Evolutionary conservation across 2,797 vertebrate genomes (phyloP), one percentile per base, ranked within the genome.

Genomic region (Poecilia wingei): DNA sequence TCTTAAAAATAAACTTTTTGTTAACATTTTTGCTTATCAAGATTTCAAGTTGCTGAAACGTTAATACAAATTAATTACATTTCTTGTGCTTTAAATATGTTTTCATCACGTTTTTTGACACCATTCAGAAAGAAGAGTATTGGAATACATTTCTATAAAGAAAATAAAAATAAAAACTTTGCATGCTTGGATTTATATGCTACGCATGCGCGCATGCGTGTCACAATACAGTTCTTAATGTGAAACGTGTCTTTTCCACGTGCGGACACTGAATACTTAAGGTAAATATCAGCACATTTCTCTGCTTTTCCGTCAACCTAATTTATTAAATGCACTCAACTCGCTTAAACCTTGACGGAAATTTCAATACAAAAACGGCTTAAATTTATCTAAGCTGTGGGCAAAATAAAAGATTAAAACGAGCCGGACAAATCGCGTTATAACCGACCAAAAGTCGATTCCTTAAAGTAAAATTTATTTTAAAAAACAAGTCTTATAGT

Each of bases 321-420:
- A 86, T 80, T 80, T 69, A 13, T 70, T 2, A 0, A 5, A 70
- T 4, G 2, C 66, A 72, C 80, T 73, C 86, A 89, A 90, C 82
- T 77, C 76, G 86, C 79, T 90, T 89, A 92, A 72, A 49, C 13
- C 79, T 76, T 89, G 85, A 91, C 86, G 83, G 68, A 91, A 87
- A 87, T 83, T 75, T 80, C 73, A 75, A 13, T 43, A 77, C 25
- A 79, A 79, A 80, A 81, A 91, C n/a, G 61, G 89, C 83, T 93
- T 91, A 87, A 81, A 89, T 85, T 85, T 89, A 92, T 92, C 88
- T 91, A 79, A 49, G 7, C 33, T 91, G 86, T 89, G 61, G 83
- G 80, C 72, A 53, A 89, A 81, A 64, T 83, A 43, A 72, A 86
- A 78, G 77, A 79, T 85, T 77, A 28, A 75, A 66, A 83, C 74